These are phyloP conservation scores for Parus major DNA, from an alignment of 2,113 vertebrate species.

Conservation along the genomic window DNA sequence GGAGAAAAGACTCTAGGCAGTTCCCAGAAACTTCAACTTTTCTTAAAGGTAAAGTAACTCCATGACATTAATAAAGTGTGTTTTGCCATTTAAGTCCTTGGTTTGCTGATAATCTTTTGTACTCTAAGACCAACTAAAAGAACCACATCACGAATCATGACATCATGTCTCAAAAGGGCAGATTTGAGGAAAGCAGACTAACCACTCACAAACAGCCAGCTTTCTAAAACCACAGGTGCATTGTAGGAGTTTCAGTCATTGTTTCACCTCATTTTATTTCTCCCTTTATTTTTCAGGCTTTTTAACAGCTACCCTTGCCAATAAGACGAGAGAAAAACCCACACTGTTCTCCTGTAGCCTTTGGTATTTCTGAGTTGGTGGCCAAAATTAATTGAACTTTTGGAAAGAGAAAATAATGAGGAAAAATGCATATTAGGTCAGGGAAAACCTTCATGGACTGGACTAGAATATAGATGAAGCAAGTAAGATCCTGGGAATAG, in stretches of 20 bases:
- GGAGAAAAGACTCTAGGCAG: too few relatives aligned
- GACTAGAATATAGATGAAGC: conserved; percentile 7
- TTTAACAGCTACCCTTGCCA: not conserved
- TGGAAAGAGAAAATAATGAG: conserved; percentile 25
- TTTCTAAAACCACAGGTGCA: not conserved
- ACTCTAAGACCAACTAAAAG: too few relatives aligned
- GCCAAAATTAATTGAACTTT: conserved; percentile 24
- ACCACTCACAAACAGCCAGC: not conserved
- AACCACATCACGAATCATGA: too few relatives aligned
- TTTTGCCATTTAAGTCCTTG: too few relatives aligned
- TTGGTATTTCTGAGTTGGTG: not conserved
- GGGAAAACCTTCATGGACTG: not conserved
- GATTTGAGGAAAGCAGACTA: not conserved
- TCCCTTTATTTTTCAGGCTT: not conserved
- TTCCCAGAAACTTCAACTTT: too few relatives aligned
- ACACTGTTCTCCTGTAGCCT: not conserved
- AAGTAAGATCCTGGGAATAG: not conserved
- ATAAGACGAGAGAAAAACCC: not conserved
- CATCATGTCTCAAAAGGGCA: not conserved
- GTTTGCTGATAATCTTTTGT: too few relatives aligned
- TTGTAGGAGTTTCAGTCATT: not conserved
- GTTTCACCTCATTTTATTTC: not conserved
- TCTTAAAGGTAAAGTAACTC: too few relatives aligned
- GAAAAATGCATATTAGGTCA: conserved; percentile 29
- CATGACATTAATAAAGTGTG: too few relatives aligned